These are phyloP conservation scores for Drosophila mayri DNA, from an alignment of 1,140 invertebrate species.

Conservation along the genomic window DNA sequence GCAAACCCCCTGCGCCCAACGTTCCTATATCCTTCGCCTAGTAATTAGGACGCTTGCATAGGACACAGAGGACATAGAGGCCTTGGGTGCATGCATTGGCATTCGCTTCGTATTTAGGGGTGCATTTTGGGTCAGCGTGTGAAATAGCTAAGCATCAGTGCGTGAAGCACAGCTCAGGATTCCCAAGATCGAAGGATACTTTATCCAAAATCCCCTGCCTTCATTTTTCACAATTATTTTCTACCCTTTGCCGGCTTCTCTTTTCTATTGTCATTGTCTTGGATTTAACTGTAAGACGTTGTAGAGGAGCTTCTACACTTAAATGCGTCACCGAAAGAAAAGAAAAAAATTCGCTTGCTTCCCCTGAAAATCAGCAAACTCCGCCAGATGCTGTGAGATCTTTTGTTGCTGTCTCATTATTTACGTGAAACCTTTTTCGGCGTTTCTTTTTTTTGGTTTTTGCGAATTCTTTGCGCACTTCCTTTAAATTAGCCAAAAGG, in stretches of 20 bases:
- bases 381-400: slow-evolving; percentile 45
- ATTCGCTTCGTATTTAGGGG: slow-evolving; percentile 58
- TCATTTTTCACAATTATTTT: slow-evolving; percentile 36
- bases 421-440: slow-evolving; percentile 47
- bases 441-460: slow-evolving; percentile 23
- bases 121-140: slow-evolving; percentile 65
- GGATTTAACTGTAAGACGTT: slow-evolving; percentile 11
- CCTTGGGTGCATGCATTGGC: slow-evolving; percentile 73
- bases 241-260: slow-evolving; percentile 42
- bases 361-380: slow-evolving; percentile 3
- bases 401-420: slow-evolving; percentile 49
- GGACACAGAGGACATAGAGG: slow-evolving; percentile 10
- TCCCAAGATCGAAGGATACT: slow-evolving; percentile 29
- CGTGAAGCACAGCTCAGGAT: slow-evolving; percentile 34
- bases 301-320: slow-evolving; percentile 16
- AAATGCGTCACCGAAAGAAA: slow-evolving; percentile 35
- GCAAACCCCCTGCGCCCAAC: neutral
- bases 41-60: slow-evolving; percentile 59
- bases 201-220: slow-evolving; percentile 49
- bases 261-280: slow-evolving; percentile 28
- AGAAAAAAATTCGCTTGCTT: slow-evolving; percentile 37
- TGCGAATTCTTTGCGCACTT: slow-evolving; percentile 49
- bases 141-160: slow-evolving; percentile 55
- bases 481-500: slow-evolving; percentile 19
- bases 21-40: neutral